phyloP scores from a whole-genome alignment of 2,888 invertebrate species.

The Hedychridium roseum region DNA sequence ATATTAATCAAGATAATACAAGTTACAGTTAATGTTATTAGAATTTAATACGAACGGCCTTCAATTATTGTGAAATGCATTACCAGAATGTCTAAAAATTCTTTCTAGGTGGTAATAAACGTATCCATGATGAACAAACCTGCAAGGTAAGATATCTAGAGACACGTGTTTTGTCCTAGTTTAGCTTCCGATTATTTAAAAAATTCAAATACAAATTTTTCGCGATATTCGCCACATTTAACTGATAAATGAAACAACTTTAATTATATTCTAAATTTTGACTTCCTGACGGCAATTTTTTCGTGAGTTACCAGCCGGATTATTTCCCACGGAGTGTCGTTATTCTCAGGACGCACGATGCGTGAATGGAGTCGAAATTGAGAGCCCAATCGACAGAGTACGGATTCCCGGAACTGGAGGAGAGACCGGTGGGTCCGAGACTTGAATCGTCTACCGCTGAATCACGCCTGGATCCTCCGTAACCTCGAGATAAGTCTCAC shows the following conservation, averaged over 20 bases:
- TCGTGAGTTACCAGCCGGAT: slow-evolving; percentile 2
- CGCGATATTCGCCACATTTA: no score
- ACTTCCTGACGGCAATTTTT: not conserved
- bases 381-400: slow-evolving; percentile 38
- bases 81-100: no score
- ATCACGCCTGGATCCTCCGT: slow-evolving; percentile 31
- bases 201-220: slow-evolving; percentile 1
- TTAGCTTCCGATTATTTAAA: not conserved
- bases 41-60: no score
- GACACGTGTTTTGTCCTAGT: not conserved
- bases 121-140: no score
- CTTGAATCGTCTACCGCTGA: slow-evolving; percentile 53
- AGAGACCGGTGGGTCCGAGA: slow-evolving; percentile 30
- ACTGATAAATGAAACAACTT: slow-evolving; percentile 5
- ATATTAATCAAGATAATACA: no score
- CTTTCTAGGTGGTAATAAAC: no score
- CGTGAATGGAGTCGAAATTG: slow-evolving; percentile 33
- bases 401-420: slow-evolving; percentile 37
- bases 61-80: no score
- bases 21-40: no score
- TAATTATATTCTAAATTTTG: not conserved
- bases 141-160: not conserved
- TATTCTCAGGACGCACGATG: slow-evolving; percentile 18
- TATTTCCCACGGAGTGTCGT: slow-evolving; percentile 26
- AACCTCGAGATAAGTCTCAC: not conserved